Base-by-base conservation (phyloP, 2,113 vertebrate species). In the Ailurus styani region DNA sequence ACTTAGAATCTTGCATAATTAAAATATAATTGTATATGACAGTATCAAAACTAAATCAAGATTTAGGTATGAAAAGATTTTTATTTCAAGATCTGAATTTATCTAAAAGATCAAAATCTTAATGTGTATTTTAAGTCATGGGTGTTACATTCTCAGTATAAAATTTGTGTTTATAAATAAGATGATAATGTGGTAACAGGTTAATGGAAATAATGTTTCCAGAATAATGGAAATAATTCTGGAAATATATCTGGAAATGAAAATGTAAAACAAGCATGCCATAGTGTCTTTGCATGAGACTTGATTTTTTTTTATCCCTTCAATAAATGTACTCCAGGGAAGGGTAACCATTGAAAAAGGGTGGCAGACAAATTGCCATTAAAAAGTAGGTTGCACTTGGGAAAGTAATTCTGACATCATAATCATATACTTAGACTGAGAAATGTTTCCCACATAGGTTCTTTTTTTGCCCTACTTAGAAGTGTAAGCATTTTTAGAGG, bases 1-100 rank as follows among this genome's bases (percentile, higher is more conserved):
- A 70, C 13, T 95, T 75, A 68, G 15, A 93, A 47, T 81, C 18
- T 97, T 97, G 15, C 79, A 96, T 97, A 68, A 83, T 90, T 97
- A 52, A 91, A 94, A 77, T 91, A 45, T 87, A 82, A 75, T 64
- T 78, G 27, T 93, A 90, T 86, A 17, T 93, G 83, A 91, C 7
- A 64, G 5, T 31, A 0, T 90, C 68, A 57, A 95, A 96, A 88
- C 77, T 95, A 89, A 84, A 54, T 88, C 9, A 31, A 18, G 62
- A 75, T 54, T 90, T 77, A 79, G n/a, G 84, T 88, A 64, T 73
- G 14, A 50, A 95, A 81, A 84, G 11, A 40, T 57, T 90, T 88
- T 27, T 82, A 60, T 73, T 83, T 94, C 40, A 87, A 87, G 3
- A 83, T 86, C 37, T 79, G 25, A 90, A 93, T 88, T 78, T 79